Percentiles rank a stretch among this genome's conserved stretches.
These are phyloP conservation scores for Dolichoris vasculosae DNA, from an alignment of 1,140 invertebrate genomes.

Conservation along the genomic window DNA sequence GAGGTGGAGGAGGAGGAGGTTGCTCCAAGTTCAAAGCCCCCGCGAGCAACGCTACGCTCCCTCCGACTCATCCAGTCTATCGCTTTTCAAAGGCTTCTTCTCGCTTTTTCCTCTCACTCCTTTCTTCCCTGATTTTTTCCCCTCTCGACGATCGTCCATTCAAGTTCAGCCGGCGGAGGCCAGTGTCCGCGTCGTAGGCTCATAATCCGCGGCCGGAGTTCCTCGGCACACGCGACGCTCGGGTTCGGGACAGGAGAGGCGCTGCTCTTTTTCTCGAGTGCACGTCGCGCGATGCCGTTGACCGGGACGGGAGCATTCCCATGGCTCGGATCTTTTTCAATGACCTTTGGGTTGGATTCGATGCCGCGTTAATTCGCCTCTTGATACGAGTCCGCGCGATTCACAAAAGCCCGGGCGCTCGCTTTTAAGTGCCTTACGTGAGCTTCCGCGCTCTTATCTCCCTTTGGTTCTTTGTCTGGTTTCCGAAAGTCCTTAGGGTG, in stretches of 20 bases:
- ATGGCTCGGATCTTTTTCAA: slow-evolving; percentile 35
- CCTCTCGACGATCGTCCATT: background rate
- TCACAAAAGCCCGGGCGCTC: background rate
- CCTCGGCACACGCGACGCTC: slow-evolving; percentile 13
- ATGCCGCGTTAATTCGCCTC: slow-evolving; percentile 48
- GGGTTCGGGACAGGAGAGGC: background rate
- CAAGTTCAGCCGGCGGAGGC: background rate
- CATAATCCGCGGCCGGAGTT: slow-evolving; percentile 29
- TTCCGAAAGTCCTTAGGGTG: background rate
- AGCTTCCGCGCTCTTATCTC: slow-evolving; percentile 17
- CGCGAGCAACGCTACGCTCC: slow-evolving; percentile 45
- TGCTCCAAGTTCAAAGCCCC: slow-evolving; percentile 65
- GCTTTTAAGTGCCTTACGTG: background rate
- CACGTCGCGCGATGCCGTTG: slow-evolving; percentile 36
- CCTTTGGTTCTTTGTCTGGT: background rate
- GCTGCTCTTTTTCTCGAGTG: slow-evolving; percentile 10
- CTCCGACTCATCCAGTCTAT: slow-evolving; percentile 48
- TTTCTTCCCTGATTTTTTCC: background rate
- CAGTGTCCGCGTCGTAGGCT: background rate
- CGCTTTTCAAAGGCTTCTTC: slow-evolving; percentile 59
- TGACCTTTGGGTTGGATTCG: slow-evolving; percentile 41
- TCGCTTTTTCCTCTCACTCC: slow-evolving; percentile 29
- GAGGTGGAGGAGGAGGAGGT: slow-evolving; percentile 29
- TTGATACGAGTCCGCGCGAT: slow-evolving; percentile 21
- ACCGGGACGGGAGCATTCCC: slow-evolving; percentile 45